Percentiles rank a stretch among this genome's conserved stretches.
Conservation (phyloP, 1,140 invertebrate species). For the Argopecten irradians region DNA sequence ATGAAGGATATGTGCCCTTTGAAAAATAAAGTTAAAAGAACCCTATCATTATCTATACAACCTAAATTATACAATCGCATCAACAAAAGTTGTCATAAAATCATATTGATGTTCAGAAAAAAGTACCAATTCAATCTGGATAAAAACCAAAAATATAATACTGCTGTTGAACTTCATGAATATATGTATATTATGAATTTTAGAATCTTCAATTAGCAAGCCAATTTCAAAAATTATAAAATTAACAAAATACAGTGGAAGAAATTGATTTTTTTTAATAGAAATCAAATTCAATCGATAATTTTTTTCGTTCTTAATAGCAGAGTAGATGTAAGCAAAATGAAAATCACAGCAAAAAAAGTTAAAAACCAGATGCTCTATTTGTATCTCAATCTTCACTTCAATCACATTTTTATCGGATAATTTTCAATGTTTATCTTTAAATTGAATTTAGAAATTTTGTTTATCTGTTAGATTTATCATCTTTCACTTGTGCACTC, state of each 20-base stretch:
- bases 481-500: no score
- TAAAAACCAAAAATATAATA: neutral
- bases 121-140: neutral
- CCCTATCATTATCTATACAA: neutral
- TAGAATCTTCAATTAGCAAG: neutral
- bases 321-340: neutral
- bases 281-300: neutral
- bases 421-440: neutral
- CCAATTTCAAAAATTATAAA: neutral
- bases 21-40: slow-evolving; percentile 6
- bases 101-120: neutral
- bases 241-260: neutral
- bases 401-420: neutral
- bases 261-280: neutral
- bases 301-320: neutral
- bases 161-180: no score
- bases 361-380: neutral
- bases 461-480: no score
- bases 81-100: neutral
- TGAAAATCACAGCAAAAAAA: neutral
- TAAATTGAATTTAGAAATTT: no score
- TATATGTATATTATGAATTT: neutral
- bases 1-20: neutral
- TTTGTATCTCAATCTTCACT: neutral
- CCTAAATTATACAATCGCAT: neutral